Evolutionary conservation across 2,113 vertebrate genomes (phyloP), one percentile per base, ranked within the genome.

Genomic region (Pangasianodon gigas): DNA sequence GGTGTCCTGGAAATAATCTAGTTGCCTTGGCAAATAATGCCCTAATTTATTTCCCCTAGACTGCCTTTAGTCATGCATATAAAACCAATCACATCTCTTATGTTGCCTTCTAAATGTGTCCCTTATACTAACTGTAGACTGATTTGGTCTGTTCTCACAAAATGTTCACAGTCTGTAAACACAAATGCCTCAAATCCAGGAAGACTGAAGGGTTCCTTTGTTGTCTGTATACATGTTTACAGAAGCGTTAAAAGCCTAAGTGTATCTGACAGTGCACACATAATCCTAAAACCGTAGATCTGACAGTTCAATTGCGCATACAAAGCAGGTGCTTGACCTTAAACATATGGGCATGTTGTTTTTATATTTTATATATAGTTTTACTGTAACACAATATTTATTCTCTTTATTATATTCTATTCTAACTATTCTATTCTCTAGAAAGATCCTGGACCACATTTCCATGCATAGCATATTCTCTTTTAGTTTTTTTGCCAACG

Each of bases 11-110:
- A 89, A 85, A 88, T 88, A 88, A 89, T 85, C 88, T 85, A 62
- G 88, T 89, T 89, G 67, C 88, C 82, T 75, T 89, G 88, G 82
- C n/a, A 75, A 89, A 85, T 84, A 84, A 89, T 77, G 69, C 2
- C 41, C 24, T 48, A 89, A 75, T 77, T 60, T 84, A 74, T 84
- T 89, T 89, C 24, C 41, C 32, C 52, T 89, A 75, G 54, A 84
- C 60, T 89, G 81, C 67, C 67, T 84, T 89, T 89, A 84, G 80
- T 84, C 51, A 89, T 69, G 52, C 81, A 58, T 88, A 44, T 56
- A 88, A 84, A 88, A 84, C 13, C 80, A 89, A 56, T 89, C 87
- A 74, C 52, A 56, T n/a, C 65, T 32, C 80, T 74, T 32, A 69
- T 21, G 48, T n/a, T 74, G 65, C 56, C 16, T 67, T 48, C 26